Evolutionary conservation across 2,888 invertebrate genomes (phyloP).

Genomic region (Fragum sueziense): DNA sequence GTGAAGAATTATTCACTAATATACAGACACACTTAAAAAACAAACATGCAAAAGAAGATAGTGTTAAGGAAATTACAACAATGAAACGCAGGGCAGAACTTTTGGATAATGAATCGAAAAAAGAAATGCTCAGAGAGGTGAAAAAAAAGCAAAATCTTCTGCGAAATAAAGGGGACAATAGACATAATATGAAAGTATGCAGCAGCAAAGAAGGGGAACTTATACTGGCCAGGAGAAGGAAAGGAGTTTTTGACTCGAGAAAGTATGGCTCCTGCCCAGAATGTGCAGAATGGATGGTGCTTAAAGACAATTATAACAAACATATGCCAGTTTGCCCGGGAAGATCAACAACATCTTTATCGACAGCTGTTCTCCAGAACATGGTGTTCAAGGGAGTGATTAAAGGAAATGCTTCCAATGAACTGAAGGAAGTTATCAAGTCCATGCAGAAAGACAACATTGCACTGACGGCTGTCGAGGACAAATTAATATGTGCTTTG

Average conservation of each 20-base stretch:
- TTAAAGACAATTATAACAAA: slow-evolving; percentile 14
- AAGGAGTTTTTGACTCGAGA: neutral
- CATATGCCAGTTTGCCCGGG: slow-evolving; percentile 1
- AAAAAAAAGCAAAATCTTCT: slow-evolving; percentile 7
- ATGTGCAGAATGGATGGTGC: slow-evolving; percentile 18
- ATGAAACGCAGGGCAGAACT: neutral
- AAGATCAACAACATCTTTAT: neutral
- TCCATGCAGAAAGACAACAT: slow-evolving; percentile 29
- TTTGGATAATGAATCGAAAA: neutral
- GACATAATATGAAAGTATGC: slow-evolving; percentile 13
- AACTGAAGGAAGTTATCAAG: slow-evolving; percentile 34
- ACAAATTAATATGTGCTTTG: slow-evolving; percentile 19
- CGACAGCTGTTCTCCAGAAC: neutral
- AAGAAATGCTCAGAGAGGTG: neutral
- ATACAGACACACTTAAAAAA: slow-evolving; percentile 24
- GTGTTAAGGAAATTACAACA: slow-evolving; percentile 2
- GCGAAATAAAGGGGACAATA: slow-evolving; percentile 19
- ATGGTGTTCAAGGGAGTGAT: slow-evolving; percentile 15
- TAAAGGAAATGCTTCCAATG: neutral
- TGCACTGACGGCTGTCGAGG: slow-evolving; percentile 4
- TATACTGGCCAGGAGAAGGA: slow-evolving; percentile 12
- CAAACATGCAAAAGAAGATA: slow-evolving; percentile 5
- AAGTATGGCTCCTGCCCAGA: slow-evolving; percentile 9
- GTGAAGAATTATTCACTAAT: slow-evolving; percentile 3
- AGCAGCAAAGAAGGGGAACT: slow-evolving; percentile 3